A percentile compares a stretch with the other conserved stretches of the same genome.
These are phyloP conservation scores for Apodemia duryi DNA, from an alignment of 2,888 invertebrate genomes.

Conservation along the genomic window DNA sequence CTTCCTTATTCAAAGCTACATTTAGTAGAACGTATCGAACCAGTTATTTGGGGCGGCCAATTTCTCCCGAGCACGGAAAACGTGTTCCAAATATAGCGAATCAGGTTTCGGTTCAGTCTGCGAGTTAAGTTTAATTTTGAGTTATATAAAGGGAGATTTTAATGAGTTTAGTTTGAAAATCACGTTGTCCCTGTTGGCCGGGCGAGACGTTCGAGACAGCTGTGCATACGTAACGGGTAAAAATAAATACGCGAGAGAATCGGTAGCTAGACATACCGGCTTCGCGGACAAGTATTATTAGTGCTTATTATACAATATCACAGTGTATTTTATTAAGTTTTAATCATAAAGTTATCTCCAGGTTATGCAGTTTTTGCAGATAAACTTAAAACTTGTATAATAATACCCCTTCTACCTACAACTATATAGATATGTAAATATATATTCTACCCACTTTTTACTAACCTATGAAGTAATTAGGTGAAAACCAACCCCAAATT, in stretches of 20 bases:
- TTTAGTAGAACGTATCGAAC: constrained; percentile 26
- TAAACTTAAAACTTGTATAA: no score
- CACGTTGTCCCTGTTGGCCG: constrained; percentile 59
- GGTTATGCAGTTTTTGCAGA: no score
- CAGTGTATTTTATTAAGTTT: constrained; percentile 16
- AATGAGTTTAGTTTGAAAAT: constrained; percentile 43
- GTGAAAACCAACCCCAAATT: no score
- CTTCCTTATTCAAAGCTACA: constrained; percentile 26
- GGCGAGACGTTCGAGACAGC: constrained; percentile 69
- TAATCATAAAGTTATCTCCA: no score
- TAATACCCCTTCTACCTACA: no score
- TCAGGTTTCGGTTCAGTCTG: constrained; percentile 38
- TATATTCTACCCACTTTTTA: no score
- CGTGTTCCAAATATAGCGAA: constrained; percentile 67
- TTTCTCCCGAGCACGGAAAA: constrained; percentile 49
- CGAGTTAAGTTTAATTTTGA: constrained; percentile 30
- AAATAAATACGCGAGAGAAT: constrained; percentile 74
- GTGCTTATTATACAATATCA: constrained; percentile 37
- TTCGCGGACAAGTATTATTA: constrained; percentile 72
- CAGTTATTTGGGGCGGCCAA: constrained; percentile 48
- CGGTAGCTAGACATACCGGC: constrained; percentile 70
- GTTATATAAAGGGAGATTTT: constrained; percentile 39
- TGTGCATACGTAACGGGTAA: constrained; percentile 75
- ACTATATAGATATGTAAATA: no score
- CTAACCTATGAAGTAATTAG: no score